Conservation (phyloP, 2,888 invertebrate species). For the Hymenopus coronatus region DNA sequence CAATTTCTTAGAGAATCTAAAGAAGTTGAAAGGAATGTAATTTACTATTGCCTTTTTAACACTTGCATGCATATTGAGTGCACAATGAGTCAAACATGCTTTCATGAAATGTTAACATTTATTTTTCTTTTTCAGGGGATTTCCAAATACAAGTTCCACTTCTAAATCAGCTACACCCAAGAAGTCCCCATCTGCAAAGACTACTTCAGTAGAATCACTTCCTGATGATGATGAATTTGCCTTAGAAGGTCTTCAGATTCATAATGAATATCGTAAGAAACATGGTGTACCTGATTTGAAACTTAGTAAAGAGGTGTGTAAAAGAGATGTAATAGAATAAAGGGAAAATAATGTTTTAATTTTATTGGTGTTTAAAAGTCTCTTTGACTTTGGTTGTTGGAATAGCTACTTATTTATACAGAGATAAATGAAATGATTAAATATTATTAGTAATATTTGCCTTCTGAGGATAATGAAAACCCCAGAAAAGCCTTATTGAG, state of each 20-base stretch:
- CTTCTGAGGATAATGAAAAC: too few relatives aligned
- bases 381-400: too few relatives aligned
- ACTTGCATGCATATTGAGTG: background rate
- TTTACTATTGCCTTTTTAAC: too few relatives aligned
- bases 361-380: too few relatives aligned
- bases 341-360: background rate
- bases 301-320: constrained; percentile 50
- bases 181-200: constrained; percentile 32
- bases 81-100: background rate
- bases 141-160: background rate
- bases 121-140: constrained; percentile 13
- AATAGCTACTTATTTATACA: too few relatives aligned
- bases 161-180: background rate
- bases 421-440: too few relatives aligned
- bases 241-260: constrained; percentile 54
- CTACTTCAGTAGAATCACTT: background rate
- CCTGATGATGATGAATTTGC: constrained; percentile 44
- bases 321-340: too few relatives aligned
- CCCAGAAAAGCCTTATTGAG: too few relatives aligned
- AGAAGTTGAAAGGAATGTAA: too few relatives aligned
- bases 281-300: constrained; percentile 57
- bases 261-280: constrained; percentile 60
- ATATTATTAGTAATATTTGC: too few relatives aligned
- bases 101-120: background rate
- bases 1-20: too few relatives aligned